Percentiles rank a stretch among this genome's conserved stretches.
These are phyloP conservation scores for Drosophila stalkeri DNA, from an alignment of 2,888 invertebrate species.

Conservation along the genomic window DNA sequence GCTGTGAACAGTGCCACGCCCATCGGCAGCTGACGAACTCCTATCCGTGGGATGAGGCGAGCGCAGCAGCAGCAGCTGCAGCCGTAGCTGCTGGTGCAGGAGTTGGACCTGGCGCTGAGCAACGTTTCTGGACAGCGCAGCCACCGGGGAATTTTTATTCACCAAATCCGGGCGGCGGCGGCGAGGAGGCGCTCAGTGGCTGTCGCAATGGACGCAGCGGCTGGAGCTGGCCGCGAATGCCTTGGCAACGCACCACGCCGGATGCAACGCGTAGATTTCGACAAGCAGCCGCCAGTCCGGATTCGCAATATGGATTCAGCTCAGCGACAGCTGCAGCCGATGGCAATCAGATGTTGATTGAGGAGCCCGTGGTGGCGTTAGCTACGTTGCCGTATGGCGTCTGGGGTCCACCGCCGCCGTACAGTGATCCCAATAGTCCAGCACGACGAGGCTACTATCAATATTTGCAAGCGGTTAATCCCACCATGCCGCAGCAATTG, in stretches of 20 bases:
- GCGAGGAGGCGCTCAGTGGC: constrained; percentile 75
- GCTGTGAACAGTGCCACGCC: constrained; percentile 89
- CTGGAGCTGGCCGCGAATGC: constrained; percentile 90
- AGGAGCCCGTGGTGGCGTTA: constrained; percentile 64
- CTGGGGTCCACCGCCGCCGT: constrained; percentile 96
- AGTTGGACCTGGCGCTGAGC: constrained; percentile 58
- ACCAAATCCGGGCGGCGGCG: constrained; percentile 92
- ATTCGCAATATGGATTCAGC: constrained; percentile 93
- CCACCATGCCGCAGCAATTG: constrained; percentile 53
- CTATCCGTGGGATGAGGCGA: constrained; percentile 87
- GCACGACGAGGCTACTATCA: constrained; percentile 86
- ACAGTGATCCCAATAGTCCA: constrained; percentile 92
- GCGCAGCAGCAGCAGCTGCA: constrained; percentile 74
- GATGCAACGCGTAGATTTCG: constrained; percentile 85
- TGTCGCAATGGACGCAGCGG: constrained; percentile 83
- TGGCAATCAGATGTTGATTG: constrained; percentile 74
- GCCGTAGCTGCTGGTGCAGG: constrained; percentile 84
- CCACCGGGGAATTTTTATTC: constrained; percentile 92
- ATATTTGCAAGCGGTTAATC: constrained; percentile 75
- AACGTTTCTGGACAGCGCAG: constrained; percentile 86
- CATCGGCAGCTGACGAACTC: constrained; percentile 87
- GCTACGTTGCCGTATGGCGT: constrained; percentile 87
- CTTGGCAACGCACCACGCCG: constrained; percentile 88
- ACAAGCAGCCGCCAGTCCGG: constrained; percentile 90
- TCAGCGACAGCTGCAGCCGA: constrained; percentile 76